phyloP scores from a whole-genome alignment of 2,797 vertebrate genomes.

The Melanitta fusca region DNA sequence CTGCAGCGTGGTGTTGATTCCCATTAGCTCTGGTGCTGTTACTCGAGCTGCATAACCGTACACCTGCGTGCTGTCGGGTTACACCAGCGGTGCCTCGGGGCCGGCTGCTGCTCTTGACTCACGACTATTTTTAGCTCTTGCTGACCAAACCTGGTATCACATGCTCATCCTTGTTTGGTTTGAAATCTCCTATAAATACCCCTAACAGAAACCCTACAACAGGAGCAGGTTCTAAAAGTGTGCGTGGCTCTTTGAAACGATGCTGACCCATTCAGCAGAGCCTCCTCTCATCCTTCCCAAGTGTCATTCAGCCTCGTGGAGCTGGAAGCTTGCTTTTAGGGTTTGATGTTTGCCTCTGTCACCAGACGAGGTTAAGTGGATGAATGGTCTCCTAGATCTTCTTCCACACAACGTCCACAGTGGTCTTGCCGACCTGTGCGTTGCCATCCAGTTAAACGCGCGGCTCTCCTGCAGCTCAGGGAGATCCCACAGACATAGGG shows the following conservation, averaged over 20 bases:
- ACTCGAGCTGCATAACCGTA: not conserved
- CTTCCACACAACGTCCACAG: not conserved
- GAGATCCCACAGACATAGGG: not conserved
- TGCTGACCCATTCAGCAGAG: not conserved
- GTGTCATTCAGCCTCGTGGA: not conserved
- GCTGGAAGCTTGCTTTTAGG: not conserved
- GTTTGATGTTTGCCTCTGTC: not conserved
- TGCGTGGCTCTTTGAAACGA: not conserved
- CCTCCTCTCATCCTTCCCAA: not conserved
- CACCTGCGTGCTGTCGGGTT: not conserved
- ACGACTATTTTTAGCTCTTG: conserved; percentile 55
- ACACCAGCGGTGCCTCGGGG: not conserved
- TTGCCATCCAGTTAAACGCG: not conserved
- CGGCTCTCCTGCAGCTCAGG: not conserved
- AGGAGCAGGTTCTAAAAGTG: not conserved
- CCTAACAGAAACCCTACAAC: not conserved
- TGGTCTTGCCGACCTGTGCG: accelerated
- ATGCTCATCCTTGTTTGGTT: conserved; percentile 16
- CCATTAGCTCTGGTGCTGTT: not conserved
- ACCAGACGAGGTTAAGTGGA: not conserved
- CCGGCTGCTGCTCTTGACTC: not conserved
- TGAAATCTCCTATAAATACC: conserved; percentile 19
- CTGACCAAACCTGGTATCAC: conserved; percentile 27
- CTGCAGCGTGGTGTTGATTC: not conserved
- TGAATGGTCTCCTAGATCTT: accelerated